Conservation (phyloP, 2,113 vertebrate species). For the Opisthocomus hoazin region DNA sequence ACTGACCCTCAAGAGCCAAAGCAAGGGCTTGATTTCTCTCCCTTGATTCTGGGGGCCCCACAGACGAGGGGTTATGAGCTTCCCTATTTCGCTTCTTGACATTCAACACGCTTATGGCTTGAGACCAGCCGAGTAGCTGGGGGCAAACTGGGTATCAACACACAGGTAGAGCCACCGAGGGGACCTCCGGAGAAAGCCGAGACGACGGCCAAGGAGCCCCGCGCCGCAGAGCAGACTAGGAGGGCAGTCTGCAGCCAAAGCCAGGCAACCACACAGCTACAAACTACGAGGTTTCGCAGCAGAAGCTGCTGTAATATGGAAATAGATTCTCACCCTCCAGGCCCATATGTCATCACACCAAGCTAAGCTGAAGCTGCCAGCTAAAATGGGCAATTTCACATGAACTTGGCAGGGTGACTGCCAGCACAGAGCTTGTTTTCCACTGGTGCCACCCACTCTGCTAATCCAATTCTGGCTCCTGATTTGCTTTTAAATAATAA, state of each 20-base stretch:
- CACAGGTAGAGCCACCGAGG: background rate
- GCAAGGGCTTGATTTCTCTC: background rate
- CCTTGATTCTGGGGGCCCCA: background rate
- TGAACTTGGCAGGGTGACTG: conserved; percentile 20
- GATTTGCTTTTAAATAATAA: conserved; percentile 54
- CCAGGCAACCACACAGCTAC: background rate
- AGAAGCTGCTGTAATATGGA: conserved; percentile 40
- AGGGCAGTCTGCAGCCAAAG: background rate
- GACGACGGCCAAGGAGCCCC: background rate
- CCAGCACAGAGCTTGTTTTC: conserved; percentile 28
- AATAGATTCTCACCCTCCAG: conserved; percentile 41
- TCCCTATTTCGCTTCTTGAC: background rate
- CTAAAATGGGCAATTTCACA: conserved; percentile 31
- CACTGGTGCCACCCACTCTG: conserved; percentile 42
- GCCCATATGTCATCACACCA: conserved; percentile 24
- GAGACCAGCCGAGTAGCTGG: background rate
- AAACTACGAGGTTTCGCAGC: background rate
- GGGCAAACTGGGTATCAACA: fast-evolving
- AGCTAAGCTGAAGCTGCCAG: conserved; percentile 18
- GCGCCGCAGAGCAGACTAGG: background rate
- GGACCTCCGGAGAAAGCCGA: background rate
- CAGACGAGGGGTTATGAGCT: background rate
- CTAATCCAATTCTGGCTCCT: conserved; percentile 49
- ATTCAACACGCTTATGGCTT: background rate
- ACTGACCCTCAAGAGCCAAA: background rate